phyloP scores from a whole-genome alignment of 2,113 vertebrate genomes.

The Nothoprocta pentlandii region DNA sequence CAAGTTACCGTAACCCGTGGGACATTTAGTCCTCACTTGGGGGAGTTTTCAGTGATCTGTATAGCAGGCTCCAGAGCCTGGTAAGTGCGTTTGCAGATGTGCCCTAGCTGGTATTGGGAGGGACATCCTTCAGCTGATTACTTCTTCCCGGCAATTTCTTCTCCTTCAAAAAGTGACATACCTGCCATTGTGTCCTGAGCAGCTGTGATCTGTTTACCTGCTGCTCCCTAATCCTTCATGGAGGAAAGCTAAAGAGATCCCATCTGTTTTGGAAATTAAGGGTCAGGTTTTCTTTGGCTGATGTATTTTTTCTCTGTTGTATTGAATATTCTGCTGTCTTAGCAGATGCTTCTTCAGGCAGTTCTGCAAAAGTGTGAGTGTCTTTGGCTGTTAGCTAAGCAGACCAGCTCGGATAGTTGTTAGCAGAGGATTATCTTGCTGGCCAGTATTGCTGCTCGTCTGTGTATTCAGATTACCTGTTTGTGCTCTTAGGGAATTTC shows the following conservation, averaged over 20 bases:
- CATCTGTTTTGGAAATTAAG: background rate
- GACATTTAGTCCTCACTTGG: background rate
- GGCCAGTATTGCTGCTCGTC: background rate
- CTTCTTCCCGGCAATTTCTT: background rate
- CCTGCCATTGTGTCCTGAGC: background rate
- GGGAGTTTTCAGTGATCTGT: background rate
- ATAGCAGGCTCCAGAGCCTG: background rate
- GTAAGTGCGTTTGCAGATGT: accelerated
- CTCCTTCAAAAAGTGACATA: background rate
- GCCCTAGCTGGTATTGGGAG: background rate
- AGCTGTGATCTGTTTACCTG: background rate
- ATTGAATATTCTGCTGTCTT: background rate
- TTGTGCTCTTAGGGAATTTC: background rate
- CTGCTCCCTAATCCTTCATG: background rate
- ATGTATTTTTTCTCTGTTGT: background rate
- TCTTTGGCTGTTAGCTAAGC: background rate
- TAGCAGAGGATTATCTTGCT: background rate
- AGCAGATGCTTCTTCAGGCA: background rate
- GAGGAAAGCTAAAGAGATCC: background rate
- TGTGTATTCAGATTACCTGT: background rate
- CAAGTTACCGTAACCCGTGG: background rate
- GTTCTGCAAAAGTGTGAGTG: background rate
- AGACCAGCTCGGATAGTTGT: background rate
- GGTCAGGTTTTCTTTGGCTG: background rate
- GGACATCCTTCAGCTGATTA: background rate